phyloP scores from a whole-genome alignment of 2,888 invertebrate genomes.

The Callyntrura sp. region DNA sequence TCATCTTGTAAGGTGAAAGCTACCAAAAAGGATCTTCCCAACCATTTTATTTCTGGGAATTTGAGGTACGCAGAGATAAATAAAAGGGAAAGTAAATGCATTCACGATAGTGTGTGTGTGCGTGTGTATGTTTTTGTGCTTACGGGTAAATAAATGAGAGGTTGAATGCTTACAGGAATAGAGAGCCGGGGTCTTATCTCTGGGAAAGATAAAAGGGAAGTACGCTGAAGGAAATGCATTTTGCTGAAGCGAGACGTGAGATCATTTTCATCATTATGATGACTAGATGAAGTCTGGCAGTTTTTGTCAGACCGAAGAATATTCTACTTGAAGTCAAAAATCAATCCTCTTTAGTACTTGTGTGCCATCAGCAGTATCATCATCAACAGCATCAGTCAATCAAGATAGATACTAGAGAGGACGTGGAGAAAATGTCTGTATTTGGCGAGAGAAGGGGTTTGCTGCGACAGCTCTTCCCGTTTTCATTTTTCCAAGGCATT shows the following conservation, averaged over 20 bases:
- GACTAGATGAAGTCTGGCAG: not conserved
- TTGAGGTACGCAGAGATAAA: conserved; percentile 22
- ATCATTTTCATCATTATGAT: not conserved
- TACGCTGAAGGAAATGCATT: conserved; percentile 33
- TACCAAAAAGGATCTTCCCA: not conserved
- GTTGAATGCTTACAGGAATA: too few species aligned
- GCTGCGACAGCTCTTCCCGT: not conserved
- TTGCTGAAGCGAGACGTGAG: not conserved
- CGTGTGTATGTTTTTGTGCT: not conserved
- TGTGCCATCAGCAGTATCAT: conserved; percentile 34
- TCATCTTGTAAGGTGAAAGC: conserved; percentile 23
- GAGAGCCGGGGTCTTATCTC: too few species aligned
- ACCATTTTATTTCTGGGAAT: conserved; percentile 18
- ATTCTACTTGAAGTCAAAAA: conserved; percentile 42
- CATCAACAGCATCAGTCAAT: conserved; percentile 41
- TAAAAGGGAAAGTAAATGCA: not conserved
- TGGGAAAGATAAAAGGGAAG: conserved; percentile 24
- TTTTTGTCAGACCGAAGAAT: not conserved
- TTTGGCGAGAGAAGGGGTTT: too few species aligned
- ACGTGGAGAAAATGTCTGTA: not conserved
- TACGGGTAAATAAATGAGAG: too few species aligned
- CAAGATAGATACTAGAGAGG: not conserved
- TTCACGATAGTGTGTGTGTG: not conserved
- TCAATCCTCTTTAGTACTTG: conserved; percentile 45
- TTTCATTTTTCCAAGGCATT: too few species aligned